A percentile compares a stretch with the other conserved stretches of the same genome.
phyloP scores from a whole-genome alignment of 2,113 vertebrate species.

The Notothenia coriiceps region DNA sequence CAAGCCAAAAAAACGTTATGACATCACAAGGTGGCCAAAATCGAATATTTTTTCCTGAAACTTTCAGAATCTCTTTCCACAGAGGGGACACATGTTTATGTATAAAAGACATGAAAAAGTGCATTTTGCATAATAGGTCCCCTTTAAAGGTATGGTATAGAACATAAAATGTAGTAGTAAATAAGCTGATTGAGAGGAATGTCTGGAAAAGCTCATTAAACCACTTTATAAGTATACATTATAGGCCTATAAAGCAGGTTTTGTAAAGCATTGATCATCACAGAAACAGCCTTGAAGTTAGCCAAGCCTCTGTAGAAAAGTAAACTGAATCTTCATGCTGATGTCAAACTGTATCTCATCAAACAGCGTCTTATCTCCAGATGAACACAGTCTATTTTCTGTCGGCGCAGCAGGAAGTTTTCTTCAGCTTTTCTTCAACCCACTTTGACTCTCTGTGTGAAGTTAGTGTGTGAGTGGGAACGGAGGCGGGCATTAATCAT shows the following conservation, averaged over 20 bases:
- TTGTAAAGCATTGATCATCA: neutral
- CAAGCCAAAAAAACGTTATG: too few relatives aligned
- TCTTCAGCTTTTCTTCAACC: slow-evolving; percentile 47
- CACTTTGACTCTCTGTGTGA: slow-evolving; percentile 44
- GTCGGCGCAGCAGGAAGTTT: slow-evolving; percentile 31
- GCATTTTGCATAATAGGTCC: too few relatives aligned
- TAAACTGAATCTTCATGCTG: neutral
- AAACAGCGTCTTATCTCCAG: slow-evolving; percentile 31
- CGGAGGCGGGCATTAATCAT: slow-evolving; percentile 78
- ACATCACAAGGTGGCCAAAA: too few relatives aligned
- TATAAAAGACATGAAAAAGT: too few relatives aligned
- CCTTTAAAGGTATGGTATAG: neutral
- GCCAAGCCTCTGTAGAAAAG: neutral
- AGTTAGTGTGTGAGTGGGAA: slow-evolving; percentile 53
- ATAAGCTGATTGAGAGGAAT: neutral
- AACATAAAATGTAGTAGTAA: neutral
- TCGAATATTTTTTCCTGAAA: too few relatives aligned
- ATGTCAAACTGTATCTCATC: slow-evolving; percentile 3
- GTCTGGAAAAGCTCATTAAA: neutral
- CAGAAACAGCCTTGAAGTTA: neutral
- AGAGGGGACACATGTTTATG: too few relatives aligned
- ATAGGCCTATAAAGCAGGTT: neutral
- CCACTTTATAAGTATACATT: neutral
- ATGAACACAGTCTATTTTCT: slow-evolving; percentile 38
- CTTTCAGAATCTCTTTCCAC: too few relatives aligned